Percentiles rank a stretch among this genome's conserved stretches.
These are phyloP conservation scores for Propithecus coquereli DNA, from an alignment of 2,113 vertebrate species.

Conservation along the genomic window DNA sequence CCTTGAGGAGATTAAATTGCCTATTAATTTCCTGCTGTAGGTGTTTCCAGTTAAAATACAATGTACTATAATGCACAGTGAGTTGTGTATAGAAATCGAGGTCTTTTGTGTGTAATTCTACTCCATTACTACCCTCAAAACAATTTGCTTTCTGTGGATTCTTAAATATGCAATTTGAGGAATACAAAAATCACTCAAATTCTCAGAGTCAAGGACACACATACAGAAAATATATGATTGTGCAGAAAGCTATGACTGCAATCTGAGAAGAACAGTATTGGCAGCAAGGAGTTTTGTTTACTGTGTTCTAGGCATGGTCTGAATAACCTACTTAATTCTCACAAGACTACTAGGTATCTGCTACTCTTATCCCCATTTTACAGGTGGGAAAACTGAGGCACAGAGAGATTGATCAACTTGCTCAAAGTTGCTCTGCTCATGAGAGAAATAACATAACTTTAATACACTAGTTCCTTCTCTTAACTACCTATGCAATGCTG, in stretches of 20 bases:
- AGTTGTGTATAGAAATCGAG: too few species aligned
- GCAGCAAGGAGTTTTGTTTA: accelerated
- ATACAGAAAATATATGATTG: not conserved
- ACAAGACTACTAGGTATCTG: too few species aligned
- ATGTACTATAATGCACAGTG: accelerated
- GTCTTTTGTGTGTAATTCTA: not conserved
- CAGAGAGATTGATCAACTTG: not conserved
- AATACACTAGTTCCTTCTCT: not conserved
- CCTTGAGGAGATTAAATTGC: not conserved
- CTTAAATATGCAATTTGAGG: not conserved
- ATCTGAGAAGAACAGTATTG: accelerated
- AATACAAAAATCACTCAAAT: not conserved
- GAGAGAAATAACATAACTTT: not conserved
- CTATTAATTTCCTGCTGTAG: not conserved
- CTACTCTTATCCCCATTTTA: not conserved
- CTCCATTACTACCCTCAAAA: not conserved
- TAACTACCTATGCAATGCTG: not conserved
- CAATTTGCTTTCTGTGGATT: not conserved
- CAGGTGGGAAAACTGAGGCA: not conserved
- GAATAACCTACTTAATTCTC: not conserved
- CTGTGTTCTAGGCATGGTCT: not conserved
- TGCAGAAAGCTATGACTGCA: accelerated
- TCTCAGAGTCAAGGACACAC: too few species aligned
- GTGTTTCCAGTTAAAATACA: not conserved
- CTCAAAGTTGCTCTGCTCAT: not conserved